phyloP scores from a whole-genome alignment of 92 coral and sea anemone species.

The Ricordea florida region DNA sequence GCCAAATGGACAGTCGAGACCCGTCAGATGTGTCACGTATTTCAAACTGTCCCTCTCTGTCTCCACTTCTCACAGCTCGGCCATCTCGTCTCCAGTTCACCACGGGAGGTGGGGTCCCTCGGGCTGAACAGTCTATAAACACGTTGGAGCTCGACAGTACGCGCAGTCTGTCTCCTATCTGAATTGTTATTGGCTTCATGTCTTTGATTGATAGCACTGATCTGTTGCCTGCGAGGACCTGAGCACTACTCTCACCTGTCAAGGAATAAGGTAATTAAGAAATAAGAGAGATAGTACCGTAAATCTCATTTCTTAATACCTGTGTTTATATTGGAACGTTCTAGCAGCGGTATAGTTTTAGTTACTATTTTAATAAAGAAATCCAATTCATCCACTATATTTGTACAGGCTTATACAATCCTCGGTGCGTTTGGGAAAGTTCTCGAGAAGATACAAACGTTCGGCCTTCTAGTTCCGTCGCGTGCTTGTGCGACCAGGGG shows the following conservation, averaged over 20 bases:
- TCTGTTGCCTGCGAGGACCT: constrained; percentile 56
- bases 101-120: constrained; percentile 76
- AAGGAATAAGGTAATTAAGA: neutral
- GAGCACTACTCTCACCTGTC: constrained; percentile 75
- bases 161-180: constrained; percentile 59
- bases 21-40: constrained; percentile 11
- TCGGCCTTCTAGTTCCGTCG: no score
- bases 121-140: constrained; percentile 57
- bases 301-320: no score
- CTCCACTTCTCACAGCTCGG: constrained; percentile 38
- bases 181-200: constrained; percentile 34
- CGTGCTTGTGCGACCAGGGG: no score
- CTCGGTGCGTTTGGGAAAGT: no score
- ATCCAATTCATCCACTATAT: no score
- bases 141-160: constrained; percentile 72
- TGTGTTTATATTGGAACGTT: no score
- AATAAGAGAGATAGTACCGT: no score
- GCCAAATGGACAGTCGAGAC: constrained; percentile 45
- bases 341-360: no score
- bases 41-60: constrained; percentile 40
- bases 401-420: no score
- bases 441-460: no score
- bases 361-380: no score
- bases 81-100: constrained; percentile 71
- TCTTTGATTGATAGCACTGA: constrained; percentile 47